These are phyloP conservation scores for Drosophila hamatofila DNA, from an alignment of 2,888 invertebrate species.

Conservation along the genomic window DNA sequence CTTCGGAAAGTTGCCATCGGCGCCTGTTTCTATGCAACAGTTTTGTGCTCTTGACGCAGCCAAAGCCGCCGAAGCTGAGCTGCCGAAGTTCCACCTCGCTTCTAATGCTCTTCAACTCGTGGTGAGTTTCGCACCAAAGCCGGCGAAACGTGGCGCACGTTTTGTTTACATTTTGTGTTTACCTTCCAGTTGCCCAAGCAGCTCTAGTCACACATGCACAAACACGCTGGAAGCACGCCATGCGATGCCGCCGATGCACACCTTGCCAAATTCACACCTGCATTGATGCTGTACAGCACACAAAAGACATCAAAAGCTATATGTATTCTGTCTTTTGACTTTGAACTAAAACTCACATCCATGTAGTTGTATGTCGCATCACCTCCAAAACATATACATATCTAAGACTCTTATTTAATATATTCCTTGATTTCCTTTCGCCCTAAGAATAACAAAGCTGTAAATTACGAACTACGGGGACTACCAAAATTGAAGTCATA, in stretches of 20 bases:
- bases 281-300: not conserved
- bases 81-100: not conserved
- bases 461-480: no score
- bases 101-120: conserved; percentile 25
- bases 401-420: no score
- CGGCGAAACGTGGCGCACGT: conserved; percentile 58
- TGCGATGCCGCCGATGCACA: not conserved
- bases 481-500: no score
- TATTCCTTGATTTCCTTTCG: no score
- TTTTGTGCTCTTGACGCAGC: conserved; percentile 13
- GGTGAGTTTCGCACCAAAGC: conserved; percentile 50
- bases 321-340: not conserved
- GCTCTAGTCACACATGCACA: conserved; percentile 14
- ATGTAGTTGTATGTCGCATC: no score
- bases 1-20: conserved; percentile 57
- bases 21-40: conserved; percentile 56
- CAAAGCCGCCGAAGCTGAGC: conserved; percentile 17
- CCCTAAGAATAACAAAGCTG: no score
- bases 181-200: conserved; percentile 58
- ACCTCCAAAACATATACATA: no score
- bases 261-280: not conserved
- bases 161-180: conserved; percentile 80
- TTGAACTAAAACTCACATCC: no score
- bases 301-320: not conserved
- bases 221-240: not conserved